Conservation (phyloP, 1,140 invertebrate species). For the Tetramorium parvispinum region DNA sequence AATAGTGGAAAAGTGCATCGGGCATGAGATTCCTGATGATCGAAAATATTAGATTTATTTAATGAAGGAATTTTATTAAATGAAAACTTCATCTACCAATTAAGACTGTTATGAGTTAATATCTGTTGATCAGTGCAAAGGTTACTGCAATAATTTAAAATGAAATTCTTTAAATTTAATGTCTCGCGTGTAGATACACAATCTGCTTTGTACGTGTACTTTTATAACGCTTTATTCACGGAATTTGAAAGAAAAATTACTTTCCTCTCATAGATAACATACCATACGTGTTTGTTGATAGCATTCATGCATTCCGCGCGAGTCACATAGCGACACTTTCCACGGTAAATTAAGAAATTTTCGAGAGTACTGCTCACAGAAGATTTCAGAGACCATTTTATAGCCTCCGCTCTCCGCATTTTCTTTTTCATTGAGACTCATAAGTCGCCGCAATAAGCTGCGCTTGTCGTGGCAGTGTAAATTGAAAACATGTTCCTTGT, state of each 20-base stretch:
- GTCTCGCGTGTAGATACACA: too few relatives aligned
- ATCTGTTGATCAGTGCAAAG: too few relatives aligned
- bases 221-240: too few relatives aligned
- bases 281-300: neutral
- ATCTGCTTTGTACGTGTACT: too few relatives aligned
- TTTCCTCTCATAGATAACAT: neutral
- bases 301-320: neutral
- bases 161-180: too few relatives aligned
- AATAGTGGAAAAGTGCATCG: too few relatives aligned
- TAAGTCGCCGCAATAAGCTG: neutral
- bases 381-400: neutral
- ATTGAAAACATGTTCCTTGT: conserved; percentile 5
- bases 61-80: too few relatives aligned
- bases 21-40: too few relatives aligned
- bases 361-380: neutral
- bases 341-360: conserved; percentile 52
- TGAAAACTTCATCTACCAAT: too few relatives aligned
- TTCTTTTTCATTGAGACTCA: neutral
- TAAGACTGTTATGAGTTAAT: too few relatives aligned
- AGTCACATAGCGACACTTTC: conserved; percentile 47
- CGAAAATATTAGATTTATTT: too few relatives aligned
- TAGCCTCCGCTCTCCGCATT: neutral
- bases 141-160: too few relatives aligned
- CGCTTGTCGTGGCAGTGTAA: neutral
- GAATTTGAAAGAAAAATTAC: neutral